Conservation (phyloP, 2,888 invertebrate genomes). For the Nomada lathburiana region DNA sequence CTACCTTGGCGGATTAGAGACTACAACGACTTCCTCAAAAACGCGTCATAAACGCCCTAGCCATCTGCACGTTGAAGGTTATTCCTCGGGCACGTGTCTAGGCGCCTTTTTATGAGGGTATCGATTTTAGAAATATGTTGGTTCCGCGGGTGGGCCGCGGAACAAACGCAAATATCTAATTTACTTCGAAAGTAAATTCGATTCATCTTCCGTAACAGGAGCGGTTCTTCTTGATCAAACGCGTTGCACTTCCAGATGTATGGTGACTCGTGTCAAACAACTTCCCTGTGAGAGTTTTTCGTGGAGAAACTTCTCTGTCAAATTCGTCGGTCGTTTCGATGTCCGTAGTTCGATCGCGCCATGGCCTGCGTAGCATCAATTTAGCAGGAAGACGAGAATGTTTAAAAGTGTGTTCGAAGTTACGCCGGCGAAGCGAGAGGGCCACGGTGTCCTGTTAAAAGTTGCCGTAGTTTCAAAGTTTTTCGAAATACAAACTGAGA, state of each 20-base stretch:
- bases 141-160: too few relatives aligned
- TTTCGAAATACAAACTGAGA: constrained; percentile 48
- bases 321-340: constrained; percentile 11
- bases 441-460: constrained; percentile 42
- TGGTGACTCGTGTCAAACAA: neutral
- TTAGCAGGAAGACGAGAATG: constrained; percentile 22
- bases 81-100: too few relatives aligned
- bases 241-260: too few relatives aligned
- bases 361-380: neutral
- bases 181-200: too few relatives aligned
- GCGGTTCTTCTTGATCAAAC: neutral
- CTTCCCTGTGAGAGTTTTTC: too few relatives aligned
- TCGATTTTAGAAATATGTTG: too few relatives aligned
- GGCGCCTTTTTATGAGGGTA: too few relatives aligned
- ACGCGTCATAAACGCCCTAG: too few relatives aligned
- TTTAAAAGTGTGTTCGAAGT: constrained; percentile 16
- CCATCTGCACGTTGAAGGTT: too few relatives aligned
- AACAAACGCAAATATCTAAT: too few relatives aligned
- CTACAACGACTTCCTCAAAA: too few relatives aligned
- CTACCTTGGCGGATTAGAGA: too few relatives aligned
- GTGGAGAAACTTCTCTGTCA: constrained; percentile 2
- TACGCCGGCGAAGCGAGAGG: constrained; percentile 17
- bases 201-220: neutral
- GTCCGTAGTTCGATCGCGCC: constrained; percentile 15
- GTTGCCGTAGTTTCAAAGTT: constrained; percentile 39